phyloP scores from a whole-genome alignment of 2,888 invertebrate species.

The Dione juno region DNA sequence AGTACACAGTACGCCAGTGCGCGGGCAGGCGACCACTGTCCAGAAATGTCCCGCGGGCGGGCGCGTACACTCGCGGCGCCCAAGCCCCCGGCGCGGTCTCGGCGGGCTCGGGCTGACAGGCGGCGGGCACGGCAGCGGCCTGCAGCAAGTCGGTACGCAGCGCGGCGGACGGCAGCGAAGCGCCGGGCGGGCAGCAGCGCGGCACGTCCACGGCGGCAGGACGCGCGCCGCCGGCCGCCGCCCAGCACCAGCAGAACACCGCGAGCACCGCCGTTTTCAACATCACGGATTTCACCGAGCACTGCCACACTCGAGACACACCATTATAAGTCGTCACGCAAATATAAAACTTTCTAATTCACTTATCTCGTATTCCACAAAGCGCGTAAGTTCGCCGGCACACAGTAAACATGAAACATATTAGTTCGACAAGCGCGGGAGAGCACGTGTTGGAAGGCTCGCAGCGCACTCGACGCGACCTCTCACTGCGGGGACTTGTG shows the following conservation, averaged over 20 bases:
- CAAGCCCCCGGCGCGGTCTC: constrained; percentile 64
- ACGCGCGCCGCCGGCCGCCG: constrained; percentile 53
- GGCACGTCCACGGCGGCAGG: constrained; percentile 61
- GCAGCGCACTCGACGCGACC: constrained; percentile 50
- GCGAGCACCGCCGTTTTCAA: constrained; percentile 44
- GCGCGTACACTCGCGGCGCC: constrained; percentile 85
- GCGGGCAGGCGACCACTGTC: constrained; percentile 69
- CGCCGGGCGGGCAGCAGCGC: constrained; percentile 61
- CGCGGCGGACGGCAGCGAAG: constrained; percentile 57
- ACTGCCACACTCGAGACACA: constrained; percentile 43
- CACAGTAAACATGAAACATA: constrained; percentile 46
- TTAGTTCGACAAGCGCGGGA: constrained; percentile 41
- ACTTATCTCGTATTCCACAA: constrained; percentile 18
- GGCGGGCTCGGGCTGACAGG: constrained; percentile 52
- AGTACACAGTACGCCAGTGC: constrained; percentile 74
- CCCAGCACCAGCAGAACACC: constrained; percentile 52
- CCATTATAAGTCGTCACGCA: constrained; percentile 37
- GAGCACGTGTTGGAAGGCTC: constrained; percentile 60
- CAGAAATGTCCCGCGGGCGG: constrained; percentile 67
- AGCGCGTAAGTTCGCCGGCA: constrained; percentile 30
- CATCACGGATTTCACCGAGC: constrained; percentile 55
- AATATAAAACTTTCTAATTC: constrained; percentile 28
- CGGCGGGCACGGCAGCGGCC: constrained; percentile 64
- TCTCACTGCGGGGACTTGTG: constrained; percentile 52
- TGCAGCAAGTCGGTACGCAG: constrained; percentile 78